These are phyloP conservation scores for Opisthograptis luteolata DNA, from an alignment of 2,888 invertebrate species.

Conservation along the genomic window DNA sequence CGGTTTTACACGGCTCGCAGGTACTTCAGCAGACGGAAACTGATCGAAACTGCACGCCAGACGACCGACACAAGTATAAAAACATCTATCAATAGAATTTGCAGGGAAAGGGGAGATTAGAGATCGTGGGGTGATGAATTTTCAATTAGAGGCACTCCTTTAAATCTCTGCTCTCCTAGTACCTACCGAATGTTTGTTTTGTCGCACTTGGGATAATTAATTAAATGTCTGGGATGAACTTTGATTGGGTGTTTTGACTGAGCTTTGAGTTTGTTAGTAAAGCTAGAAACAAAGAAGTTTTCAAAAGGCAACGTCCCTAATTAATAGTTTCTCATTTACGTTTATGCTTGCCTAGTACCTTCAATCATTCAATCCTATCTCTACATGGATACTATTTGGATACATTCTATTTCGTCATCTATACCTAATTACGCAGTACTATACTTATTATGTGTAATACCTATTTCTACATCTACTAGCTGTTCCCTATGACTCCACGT, in stretches of 20 bases:
- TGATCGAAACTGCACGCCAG: constrained; percentile 66
- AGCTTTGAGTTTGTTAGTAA: too few species aligned
- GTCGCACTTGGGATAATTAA: constrained; percentile 21
- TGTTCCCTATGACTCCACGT: too few species aligned
- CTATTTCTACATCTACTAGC: too few species aligned
- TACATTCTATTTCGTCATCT: too few species aligned
- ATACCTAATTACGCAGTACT: too few species aligned
- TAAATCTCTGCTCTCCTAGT: constrained; percentile 30
- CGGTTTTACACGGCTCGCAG: constrained; percentile 32
- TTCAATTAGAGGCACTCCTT: constrained; percentile 38
- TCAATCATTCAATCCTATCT: too few species aligned
- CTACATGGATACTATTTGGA: too few species aligned
- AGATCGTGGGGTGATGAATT: constrained; percentile 40
- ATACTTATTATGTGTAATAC: too few species aligned
- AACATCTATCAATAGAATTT: constrained; percentile 31
- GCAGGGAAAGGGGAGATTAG: constrained; percentile 36
- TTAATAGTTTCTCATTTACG: too few species aligned
- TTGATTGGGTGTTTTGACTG: constrained; percentile 9
- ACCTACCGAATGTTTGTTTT: constrained; percentile 33
- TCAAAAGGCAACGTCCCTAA: too few species aligned
- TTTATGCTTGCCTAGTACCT: too few species aligned
- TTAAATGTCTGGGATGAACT: constrained; percentile 25
- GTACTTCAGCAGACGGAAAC: constrained; percentile 52
- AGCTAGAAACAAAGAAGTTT: too few species aligned
- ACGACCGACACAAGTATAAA: constrained; percentile 40